phyloP scores from a whole-genome alignment of 1,140 invertebrate species.

The Drosophila grimshawi region DNA sequence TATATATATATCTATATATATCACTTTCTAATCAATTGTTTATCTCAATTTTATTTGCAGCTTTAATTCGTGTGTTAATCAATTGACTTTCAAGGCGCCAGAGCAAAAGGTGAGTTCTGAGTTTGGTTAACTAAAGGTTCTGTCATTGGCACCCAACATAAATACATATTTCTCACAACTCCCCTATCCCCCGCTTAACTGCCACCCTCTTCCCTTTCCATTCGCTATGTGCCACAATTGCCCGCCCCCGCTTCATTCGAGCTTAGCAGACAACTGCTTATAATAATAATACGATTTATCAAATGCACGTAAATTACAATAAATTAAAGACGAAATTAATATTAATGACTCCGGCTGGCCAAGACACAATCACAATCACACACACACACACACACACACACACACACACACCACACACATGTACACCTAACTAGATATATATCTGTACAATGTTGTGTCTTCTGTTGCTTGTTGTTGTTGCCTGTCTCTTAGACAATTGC shows the following conservation, averaged over 20 bases:
- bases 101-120: slow-evolving; percentile 21
- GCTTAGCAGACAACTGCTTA: slow-evolving; percentile 60
- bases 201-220: background rate
- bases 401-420: slow-evolving; percentile 11
- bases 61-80: slow-evolving; percentile 5
- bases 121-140: background rate
- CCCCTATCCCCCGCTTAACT: background rate
- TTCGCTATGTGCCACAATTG: background rate
- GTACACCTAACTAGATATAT: slow-evolving; percentile 5
- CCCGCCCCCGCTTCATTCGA: background rate
- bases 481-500: slow-evolving; percentile 63
- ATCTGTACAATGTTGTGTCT: slow-evolving; percentile 20
- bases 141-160: slow-evolving; percentile 21
- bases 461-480: slow-evolving; percentile 1
- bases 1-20: background rate
- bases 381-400: slow-evolving; percentile 19
- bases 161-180: slow-evolving; percentile 9
- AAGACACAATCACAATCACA: slow-evolving; percentile 28
- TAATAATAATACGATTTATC: slow-evolving; percentile 81
- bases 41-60: slow-evolving; percentile 8
- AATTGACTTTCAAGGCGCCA: slow-evolving; percentile 14
- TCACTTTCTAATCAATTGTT: slow-evolving; percentile 9
- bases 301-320: slow-evolving; percentile 82
- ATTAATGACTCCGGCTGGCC: slow-evolving; percentile 72
- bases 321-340: slow-evolving; percentile 82